Conservation (phyloP, 2,797 vertebrate species). For the Syngnathus acus region DNA sequence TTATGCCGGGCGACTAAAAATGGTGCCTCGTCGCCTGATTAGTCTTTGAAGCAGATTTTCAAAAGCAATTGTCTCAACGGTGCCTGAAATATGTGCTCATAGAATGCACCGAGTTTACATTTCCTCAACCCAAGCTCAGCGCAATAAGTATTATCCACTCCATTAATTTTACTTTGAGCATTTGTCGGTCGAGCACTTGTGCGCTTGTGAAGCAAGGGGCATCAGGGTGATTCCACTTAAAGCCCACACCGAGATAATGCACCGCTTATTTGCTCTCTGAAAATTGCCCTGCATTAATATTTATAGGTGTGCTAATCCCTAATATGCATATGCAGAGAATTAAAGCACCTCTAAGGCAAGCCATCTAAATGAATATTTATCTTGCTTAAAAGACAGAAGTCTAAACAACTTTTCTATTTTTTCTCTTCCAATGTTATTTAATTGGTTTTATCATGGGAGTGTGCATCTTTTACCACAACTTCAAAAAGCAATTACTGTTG, state of each 20-base stretch:
- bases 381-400: conserved; percentile 60
- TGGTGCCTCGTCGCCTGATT: conserved; percentile 38
- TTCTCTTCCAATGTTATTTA: conserved; percentile 47
- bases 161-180: conserved; percentile 46
- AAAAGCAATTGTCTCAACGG: conserved; percentile 16
- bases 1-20: conserved; percentile 37
- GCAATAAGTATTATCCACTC: conserved; percentile 43
- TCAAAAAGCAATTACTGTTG: conserved; percentile 43
- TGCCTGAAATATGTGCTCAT: conserved; percentile 14
- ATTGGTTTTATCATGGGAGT: conserved; percentile 57
- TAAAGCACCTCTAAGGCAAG: conserved; percentile 65
- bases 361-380: conserved; percentile 69
- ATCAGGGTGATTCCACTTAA: conserved; percentile 51
- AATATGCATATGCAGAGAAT: conserved; percentile 61
- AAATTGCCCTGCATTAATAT: conserved; percentile 72
- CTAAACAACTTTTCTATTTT: conserved; percentile 38
- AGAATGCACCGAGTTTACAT: conserved; percentile 24
- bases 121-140: conserved; percentile 23
- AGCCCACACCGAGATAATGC: conserved; percentile 67
- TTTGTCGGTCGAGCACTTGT: conserved; percentile 33
- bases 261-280: conserved; percentile 63
- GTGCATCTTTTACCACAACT: conserved; percentile 52
- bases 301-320: conserved; percentile 70
- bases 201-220: conserved; percentile 32
- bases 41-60: conserved; percentile 28